phyloP scores from a whole-genome alignment of 2,113 vertebrate genomes.

The Dolichallabes microphthalmus region DNA sequence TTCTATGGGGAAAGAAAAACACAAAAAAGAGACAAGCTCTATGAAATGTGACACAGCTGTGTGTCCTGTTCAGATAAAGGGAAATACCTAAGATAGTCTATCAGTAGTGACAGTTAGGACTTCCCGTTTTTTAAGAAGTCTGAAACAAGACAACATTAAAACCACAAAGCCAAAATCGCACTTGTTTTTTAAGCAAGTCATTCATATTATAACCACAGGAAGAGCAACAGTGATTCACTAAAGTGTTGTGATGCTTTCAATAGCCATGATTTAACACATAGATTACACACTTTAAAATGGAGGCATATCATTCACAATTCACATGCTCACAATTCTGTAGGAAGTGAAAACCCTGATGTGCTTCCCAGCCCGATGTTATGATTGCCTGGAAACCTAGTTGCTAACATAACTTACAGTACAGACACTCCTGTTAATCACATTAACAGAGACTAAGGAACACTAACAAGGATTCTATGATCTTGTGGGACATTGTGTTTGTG shows the following conservation, averaged over 20 bases:
- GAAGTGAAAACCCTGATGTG: neutral
- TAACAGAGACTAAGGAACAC: neutral
- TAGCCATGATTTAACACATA: neutral
- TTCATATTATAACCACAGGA: neutral
- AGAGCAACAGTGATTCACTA: neutral
- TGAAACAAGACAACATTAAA: neutral
- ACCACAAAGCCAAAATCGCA: slow-evolving; percentile 18
- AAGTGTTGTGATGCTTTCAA: no score
- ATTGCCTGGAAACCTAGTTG: neutral
- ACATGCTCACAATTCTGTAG: neutral
- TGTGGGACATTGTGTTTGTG: neutral
- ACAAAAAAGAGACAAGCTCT: neutral
- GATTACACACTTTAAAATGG: neutral
- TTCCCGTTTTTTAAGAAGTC: slow-evolving; percentile 9
- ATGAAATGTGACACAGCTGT: neutral
- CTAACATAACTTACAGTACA: neutral
- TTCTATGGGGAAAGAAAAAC: neutral
- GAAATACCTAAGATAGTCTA: slow-evolving; percentile 9
- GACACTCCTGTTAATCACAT: neutral
- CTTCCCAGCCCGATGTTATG: neutral
- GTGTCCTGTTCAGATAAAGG: neutral
- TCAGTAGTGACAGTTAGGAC: slow-evolving; percentile 8
- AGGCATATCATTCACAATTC: neutral
- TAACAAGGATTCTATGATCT: neutral
- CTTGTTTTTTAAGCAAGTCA: slow-evolving; percentile 3